Evolutionary conservation across 2,797 vertebrate genomes (phyloP), one percentile per base, ranked within the genome.

Genomic region (Smutsia gigantea): DNA sequence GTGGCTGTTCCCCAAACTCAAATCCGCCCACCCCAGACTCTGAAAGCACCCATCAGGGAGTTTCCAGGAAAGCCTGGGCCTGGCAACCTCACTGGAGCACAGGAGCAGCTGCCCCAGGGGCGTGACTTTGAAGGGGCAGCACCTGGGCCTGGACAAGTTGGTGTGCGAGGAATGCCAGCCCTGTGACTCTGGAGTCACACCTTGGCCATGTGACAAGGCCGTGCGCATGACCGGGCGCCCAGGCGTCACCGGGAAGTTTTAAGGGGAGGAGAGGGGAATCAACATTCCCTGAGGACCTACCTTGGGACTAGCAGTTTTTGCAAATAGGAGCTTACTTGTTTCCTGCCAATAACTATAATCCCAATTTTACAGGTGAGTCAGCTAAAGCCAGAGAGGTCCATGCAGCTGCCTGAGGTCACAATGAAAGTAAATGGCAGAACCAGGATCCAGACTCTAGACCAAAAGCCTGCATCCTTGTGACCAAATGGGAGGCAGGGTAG

Each of bases 11-110:
- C 82, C 46, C 42, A 55, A 19, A 71, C 84, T 23, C 2, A 2
- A 77, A 19, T 74, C 72, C 75, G n/a, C 82, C 59, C 29, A 69
- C 88, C 55, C 1, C 91, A 93, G 96, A 29, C 78, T 57, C 90
- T 72, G 78, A 79, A 78, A 95, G 37, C 72, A 74, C 77, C 90
- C 59, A n/a, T 13, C 5, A 53, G 97, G 95, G 77, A 46, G n/a
- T 97, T 96, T 93, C 96, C 75, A 68, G 94, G 61, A 75, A 88
- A 59, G 79, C 23, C 63, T 61, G 0, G 7, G 25, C 64, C 75
- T 13, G 5, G 49, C 2, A 2, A n/a, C 29, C 37, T 84, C 39
- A 4, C 39, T 0, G 84, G 84, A 49, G 46, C 84, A 14, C 25
- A 55, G 83, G 63, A 0, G 31, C 63, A 3, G 71, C 37, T 9